A percentile compares a stretch with the other conserved stretches of the same genome.
Conservation (phyloP, 1,140 invertebrate genomes). For the Euschistus heros region DNA sequence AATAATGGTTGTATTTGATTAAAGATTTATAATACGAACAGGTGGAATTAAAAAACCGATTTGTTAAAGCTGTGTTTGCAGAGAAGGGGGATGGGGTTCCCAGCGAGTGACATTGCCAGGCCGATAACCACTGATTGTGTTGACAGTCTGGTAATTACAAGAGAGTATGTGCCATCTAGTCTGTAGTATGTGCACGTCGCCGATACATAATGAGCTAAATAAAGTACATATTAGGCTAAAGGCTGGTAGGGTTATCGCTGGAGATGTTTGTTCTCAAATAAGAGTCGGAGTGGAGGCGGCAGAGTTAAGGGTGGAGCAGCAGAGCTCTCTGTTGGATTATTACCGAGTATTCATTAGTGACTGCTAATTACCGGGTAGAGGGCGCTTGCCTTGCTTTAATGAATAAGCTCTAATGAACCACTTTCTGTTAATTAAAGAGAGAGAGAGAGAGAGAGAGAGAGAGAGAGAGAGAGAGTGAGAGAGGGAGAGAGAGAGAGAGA, state of each 20-base stretch:
- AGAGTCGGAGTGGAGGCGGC: conserved; percentile 9
- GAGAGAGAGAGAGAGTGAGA: conserved; percentile 5
- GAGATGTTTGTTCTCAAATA: neutral
- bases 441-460: conserved; percentile 15
- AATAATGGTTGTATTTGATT: no score
- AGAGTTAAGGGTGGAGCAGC: conserved; percentile 9
- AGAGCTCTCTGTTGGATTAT: conserved; percentile 26
- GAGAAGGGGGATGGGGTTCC: no score
- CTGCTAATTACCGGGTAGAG: conserved; percentile 57
- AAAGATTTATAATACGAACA: no score
- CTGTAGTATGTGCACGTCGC: no score
- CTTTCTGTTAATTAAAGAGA: conserved; percentile 73
- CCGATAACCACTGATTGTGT: no score
- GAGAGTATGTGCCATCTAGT: no score
- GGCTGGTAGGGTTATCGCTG: conserved; percentile 17
- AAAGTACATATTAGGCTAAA: conserved; percentile 19
- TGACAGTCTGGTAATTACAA: no score
- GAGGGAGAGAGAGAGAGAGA: conserved; percentile 6
- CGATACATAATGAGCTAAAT: conserved; percentile 19
- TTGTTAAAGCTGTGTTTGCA: no score
- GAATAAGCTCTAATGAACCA: conserved; percentile 77
- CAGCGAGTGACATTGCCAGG: neutral
- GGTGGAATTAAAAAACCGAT: no score
- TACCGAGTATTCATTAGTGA: conserved; percentile 55
- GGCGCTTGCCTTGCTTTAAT: conserved; percentile 56